Evolutionary conservation across 2,888 invertebrate species (phyloP), one percentile per base, ranked within the genome.

Genomic region (Iselma pallidipennis): DNA sequence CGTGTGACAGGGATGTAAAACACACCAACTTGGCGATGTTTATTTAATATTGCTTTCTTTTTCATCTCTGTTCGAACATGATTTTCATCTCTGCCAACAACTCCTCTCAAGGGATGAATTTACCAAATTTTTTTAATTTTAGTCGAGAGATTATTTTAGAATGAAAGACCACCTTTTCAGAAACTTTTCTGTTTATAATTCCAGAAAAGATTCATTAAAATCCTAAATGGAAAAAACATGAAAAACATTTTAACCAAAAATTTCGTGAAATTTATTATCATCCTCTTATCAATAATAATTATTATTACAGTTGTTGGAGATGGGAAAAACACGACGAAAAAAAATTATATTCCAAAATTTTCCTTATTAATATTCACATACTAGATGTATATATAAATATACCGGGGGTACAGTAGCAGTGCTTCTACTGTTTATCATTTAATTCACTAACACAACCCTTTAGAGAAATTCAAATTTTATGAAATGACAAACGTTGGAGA

Each of bases 381-480:
- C 3, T n/a, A n/a, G n/a, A n/a, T n/a, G n/a, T n/a, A n/a, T n/a
- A n/a, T n/a, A n/a, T n/a, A n/a, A n/a, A n/a, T n/a, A n/a, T n/a
- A n/a, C n/a, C n/a, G n/a, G n/a, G n/a, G n/a, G n/a, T n/a, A n/a
- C n/a, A n/a, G n/a, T n/a, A n/a, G 14, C 2, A 45, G 6, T 3
- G 4, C 4, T 19, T 45, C 45, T 9, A 12, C 12, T 45, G 2
- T 9, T 45, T 45, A 19, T 45, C 45, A 45, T 19, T 45, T 45
- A 19, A 42, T 42, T 42, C 6, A 54, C 42, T 54, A n/a, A n/a
- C 55, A 50, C 16, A 33, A 29, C 37, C 52, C 31, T 55, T 62
- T 26, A 25, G 33, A 51, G 55, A 55, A 62, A 63, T 63, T 63
- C 59, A 54, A 58, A 62, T 62, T 62, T 55, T 25, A 56, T 21